Evolutionary conservation across 2,888 invertebrate genomes (phyloP), one percentile per base, ranked within the genome.

Genomic region (Poecilus cupreus): DNA sequence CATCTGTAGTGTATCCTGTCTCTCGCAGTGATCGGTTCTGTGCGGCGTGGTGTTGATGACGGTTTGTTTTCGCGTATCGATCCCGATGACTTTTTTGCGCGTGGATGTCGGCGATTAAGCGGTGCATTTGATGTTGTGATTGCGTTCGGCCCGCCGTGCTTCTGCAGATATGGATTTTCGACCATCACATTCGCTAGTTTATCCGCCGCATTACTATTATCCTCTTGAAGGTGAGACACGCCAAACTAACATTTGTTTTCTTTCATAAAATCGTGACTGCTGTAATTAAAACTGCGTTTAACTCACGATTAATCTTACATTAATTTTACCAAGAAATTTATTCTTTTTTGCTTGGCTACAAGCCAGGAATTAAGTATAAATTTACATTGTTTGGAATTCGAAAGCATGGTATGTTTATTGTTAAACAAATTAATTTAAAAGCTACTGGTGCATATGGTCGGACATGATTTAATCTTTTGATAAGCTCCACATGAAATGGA

Each of bases 161-260:
- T 8, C 32, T 43, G 51, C 68, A 82, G 85, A 83, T 84, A 88
- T 88, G 88, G 88, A 88, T 86, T 88, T 88, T 87, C 88, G 88
- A 82, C 87, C 88, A 82, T 88, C 88, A 32, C 88, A 88, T 86
- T 88, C 88, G 80, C 86, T 86, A 81, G 87, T 87, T 83, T 88
- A 88, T 83, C 87, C 88, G 49, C 86, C 88, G 82, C 84, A 85
- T 68, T 86, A 86, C 84, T 86, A 86, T 82, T 85, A 85, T 82
- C 82, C 84, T 32, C 76, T 83, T 13, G 83, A 83, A 74, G 85
- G 83, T 84, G 83, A 85, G 83, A 83, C 43, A 72, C 24, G 37
- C 37, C 8, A 32, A 68, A 11, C 10, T 6, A 32, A 16, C 64
- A 68, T 68, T 68, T 68, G 32, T 37, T 16, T 13, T 10, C 13